A percentile compares a stretch with the other conserved stretches of the same genome.
Evolutionary conservation across 1,140 invertebrate genomes (phyloP).

Genomic region (Sycobia sp.): DNA sequence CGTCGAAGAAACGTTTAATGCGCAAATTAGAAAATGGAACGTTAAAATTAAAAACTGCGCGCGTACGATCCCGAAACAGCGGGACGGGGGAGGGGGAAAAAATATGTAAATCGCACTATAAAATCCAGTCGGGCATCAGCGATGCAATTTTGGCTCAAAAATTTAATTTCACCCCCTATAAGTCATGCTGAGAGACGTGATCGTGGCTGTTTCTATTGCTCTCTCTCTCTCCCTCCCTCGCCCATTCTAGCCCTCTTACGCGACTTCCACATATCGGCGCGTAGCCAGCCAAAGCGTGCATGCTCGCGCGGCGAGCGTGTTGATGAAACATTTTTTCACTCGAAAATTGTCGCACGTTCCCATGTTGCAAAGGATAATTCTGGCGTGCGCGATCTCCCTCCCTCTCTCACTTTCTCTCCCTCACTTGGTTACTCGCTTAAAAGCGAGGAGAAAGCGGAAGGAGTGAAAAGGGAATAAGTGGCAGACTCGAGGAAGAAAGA

Average conservation of each 20-base stretch:
- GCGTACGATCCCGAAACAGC: too few relatives aligned
- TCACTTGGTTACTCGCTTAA: too few relatives aligned
- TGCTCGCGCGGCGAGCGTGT: not conserved
- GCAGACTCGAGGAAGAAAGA: not conserved
- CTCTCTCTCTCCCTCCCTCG: not conserved
- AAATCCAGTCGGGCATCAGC: slow-evolving; percentile 8
- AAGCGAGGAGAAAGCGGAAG: slow-evolving; percentile 10
- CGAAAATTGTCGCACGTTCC: slow-evolving; percentile 8
- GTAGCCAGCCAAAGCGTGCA: too few relatives aligned
- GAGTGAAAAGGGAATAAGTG: slow-evolving; percentile 21
- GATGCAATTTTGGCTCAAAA: slow-evolving; percentile 13
- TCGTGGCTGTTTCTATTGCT: slow-evolving; percentile 1
- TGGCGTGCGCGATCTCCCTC: too few relatives aligned
- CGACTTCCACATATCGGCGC: not conserved
- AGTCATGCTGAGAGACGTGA: slow-evolving; percentile 21
- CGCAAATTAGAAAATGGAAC: slow-evolving; percentile 14
- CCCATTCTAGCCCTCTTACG: not conserved
- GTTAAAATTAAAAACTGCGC: slow-evolving; percentile 14
- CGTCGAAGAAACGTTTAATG: too few relatives aligned
- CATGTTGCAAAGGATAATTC: too few relatives aligned
- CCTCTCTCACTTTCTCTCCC: too few relatives aligned
- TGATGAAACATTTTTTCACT: slow-evolving; percentile 24
- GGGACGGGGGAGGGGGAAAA: not conserved
- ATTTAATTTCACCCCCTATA: slow-evolving; percentile 30
- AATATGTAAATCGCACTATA: slow-evolving; percentile 26